These are phyloP conservation scores for Polydrusus pterygomalis DNA, from an alignment of 2,888 invertebrate genomes.

Conservation along the genomic window DNA sequence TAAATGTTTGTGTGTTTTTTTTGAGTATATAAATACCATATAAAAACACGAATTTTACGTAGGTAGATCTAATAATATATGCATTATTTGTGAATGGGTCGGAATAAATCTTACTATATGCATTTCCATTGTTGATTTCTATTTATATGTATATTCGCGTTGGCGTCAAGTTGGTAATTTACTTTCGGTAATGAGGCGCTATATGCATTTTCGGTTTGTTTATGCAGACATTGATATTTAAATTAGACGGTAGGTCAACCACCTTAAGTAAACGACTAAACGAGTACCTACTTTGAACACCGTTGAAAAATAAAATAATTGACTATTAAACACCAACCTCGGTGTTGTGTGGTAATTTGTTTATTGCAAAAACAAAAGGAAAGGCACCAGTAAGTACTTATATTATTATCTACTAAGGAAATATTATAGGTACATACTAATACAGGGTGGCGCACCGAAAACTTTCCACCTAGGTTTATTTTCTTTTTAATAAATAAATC, in stretches of 20 bases:
- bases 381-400: too few relatives aligned
- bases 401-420: too few relatives aligned
- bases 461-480: too few relatives aligned
- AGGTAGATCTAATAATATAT: neutral
- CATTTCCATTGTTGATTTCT: constrained; percentile 3
- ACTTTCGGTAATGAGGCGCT: constrained; percentile 17
- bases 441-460: too few relatives aligned
- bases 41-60: neutral
- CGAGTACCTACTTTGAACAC: neutral
- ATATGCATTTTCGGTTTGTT: constrained; percentile 21
- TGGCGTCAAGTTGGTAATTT: constrained; percentile 30
- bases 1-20: too few relatives aligned
- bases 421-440: too few relatives aligned
- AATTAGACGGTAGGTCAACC: constrained; percentile 4
- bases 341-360: too few relatives aligned
- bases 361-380: too few relatives aligned
- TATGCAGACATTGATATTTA: constrained; percentile 19
- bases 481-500: too few relatives aligned
- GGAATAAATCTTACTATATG: neutral
- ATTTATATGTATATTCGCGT: constrained; percentile 21
- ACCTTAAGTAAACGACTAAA: constrained; percentile 4
- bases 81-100: neutral
- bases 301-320: too few relatives aligned
- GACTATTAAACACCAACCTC: too few relatives aligned
- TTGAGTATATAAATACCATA: too few relatives aligned